phyloP scores from a whole-genome alignment of 2,888 invertebrate species.

The Habroteleia sp. region DNA sequence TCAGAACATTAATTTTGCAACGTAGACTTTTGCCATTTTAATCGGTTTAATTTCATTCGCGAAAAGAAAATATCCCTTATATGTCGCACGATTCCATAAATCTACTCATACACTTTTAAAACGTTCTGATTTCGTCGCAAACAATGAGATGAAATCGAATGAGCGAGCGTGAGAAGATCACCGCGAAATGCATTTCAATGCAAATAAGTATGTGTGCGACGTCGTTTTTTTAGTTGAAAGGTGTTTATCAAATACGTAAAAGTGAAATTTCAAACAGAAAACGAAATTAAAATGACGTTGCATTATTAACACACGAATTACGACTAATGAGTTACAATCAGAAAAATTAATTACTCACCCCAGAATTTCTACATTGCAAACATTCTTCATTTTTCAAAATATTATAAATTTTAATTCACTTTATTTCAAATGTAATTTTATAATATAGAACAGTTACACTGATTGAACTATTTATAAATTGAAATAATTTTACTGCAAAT shows the following conservation, averaged over 20 bases:
- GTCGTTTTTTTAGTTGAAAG: constrained; percentile 39
- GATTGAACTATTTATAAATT: too few species aligned
- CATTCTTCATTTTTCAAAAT: too few species aligned
- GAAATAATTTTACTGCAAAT: too few species aligned
- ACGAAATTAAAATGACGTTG: constrained; percentile 32
- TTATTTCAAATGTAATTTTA: too few species aligned
- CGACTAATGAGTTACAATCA: too few species aligned
- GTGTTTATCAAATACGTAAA: constrained; percentile 40
- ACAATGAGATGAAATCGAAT: constrained; percentile 63
- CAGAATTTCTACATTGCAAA: too few species aligned
- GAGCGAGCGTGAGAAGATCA: constrained; percentile 61
- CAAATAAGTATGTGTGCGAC: constrained; percentile 26
- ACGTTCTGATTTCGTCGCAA: constrained; percentile 47
- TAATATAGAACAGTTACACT: too few species aligned
- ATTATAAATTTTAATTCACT: too few species aligned
- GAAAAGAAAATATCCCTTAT: constrained; percentile 23
- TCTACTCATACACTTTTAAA: constrained; percentile 28
- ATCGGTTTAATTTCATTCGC: constrained; percentile 24
- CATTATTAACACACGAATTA: constrained; percentile 23
- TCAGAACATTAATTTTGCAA: constrained; percentile 11
- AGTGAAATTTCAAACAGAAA: constrained; percentile 52
- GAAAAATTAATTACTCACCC: too few species aligned
- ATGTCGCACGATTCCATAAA: constrained; percentile 32
- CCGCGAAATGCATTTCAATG: constrained; percentile 53
- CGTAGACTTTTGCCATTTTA: constrained; percentile 30